Evolutionary conservation across 2,113 vertebrate genomes (phyloP).

Genomic region (Onychostoma macrolepis): DNA sequence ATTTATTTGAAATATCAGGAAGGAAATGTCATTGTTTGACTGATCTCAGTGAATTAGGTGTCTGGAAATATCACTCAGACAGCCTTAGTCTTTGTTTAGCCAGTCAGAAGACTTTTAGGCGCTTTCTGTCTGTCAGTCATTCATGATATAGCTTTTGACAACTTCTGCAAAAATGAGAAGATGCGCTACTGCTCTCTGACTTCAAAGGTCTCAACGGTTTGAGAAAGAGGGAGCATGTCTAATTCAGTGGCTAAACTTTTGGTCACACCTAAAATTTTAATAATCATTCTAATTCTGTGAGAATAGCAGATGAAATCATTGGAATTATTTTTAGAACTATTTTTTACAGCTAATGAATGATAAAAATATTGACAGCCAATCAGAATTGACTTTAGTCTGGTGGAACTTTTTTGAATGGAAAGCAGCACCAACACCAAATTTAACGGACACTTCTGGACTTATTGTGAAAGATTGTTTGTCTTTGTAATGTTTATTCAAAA

Average conservation of each 20-base stretch:
- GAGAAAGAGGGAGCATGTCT: background rate
- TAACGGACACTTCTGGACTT: background rate
- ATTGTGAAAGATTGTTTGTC: background rate
- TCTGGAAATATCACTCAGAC: slow-evolving; percentile 12
- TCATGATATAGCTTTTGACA: background rate
- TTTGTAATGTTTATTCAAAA: background rate
- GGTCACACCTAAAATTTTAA: background rate
- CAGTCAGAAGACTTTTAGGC: background rate
- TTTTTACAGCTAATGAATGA: background rate
- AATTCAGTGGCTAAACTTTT: background rate
- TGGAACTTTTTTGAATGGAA: background rate
- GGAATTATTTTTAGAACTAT: background rate
- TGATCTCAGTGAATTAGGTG: slow-evolving; percentile 17
- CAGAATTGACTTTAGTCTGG: background rate
- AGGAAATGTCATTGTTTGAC: slow-evolving; percentile 7
- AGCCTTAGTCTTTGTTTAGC: slow-evolving; percentile 17
- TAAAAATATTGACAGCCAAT: background rate
- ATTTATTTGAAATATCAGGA: background rate
- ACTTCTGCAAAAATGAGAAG: background rate
- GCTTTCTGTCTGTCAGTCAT: background rate
- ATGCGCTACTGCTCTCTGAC: background rate
- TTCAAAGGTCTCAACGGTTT: background rate
- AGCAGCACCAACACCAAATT: background rate
- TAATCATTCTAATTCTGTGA: background rate
- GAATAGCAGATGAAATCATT: background rate